phyloP scores from a whole-genome alignment of 2,888 invertebrate genomes.

The Scaptomyza polygonia region DNA sequence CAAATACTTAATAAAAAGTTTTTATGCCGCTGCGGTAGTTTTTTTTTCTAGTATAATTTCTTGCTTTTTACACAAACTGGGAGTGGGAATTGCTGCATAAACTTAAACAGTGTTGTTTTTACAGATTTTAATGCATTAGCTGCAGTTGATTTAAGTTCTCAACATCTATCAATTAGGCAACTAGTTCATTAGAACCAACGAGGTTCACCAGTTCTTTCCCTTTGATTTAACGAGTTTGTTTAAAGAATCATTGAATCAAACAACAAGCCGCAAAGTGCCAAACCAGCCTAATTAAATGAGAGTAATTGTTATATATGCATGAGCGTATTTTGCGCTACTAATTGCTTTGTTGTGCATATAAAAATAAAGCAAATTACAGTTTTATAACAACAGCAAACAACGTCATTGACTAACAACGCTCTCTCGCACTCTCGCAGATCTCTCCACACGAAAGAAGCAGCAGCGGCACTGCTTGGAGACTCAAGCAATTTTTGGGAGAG shows the following conservation, averaged over 20 bases:
- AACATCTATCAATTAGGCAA: not conserved
- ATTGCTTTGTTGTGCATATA: conserved; percentile 5
- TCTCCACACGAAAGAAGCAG: conserved; percentile 1
- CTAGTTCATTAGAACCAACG: not conserved
- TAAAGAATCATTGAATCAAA: not conserved
- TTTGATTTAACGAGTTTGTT: not conserved
- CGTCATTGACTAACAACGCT: not conserved
- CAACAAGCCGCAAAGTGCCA: conserved; percentile 3
- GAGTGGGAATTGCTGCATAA: not conserved
- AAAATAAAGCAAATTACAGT: not conserved
- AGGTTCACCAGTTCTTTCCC: not conserved
- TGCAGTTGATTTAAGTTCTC: conserved; percentile 1
- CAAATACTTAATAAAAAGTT: conserved; percentile 45
- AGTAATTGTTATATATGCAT: not conserved
- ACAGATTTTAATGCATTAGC: conserved; percentile 2
- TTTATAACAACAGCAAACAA: not conserved
- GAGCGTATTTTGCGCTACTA: not conserved
- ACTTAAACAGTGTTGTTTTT: not conserved
- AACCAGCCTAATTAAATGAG: conserved; percentile 2
- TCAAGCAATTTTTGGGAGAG: not conserved
- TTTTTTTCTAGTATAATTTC: not conserved
- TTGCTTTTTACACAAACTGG: not conserved
- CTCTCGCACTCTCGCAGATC: not conserved
- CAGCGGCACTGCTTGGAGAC: not conserved
- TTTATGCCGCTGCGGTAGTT: conserved; percentile 2